Conservation (phyloP, 2,888 invertebrate genomes). For the Eremobia ochroleuca region DNA sequence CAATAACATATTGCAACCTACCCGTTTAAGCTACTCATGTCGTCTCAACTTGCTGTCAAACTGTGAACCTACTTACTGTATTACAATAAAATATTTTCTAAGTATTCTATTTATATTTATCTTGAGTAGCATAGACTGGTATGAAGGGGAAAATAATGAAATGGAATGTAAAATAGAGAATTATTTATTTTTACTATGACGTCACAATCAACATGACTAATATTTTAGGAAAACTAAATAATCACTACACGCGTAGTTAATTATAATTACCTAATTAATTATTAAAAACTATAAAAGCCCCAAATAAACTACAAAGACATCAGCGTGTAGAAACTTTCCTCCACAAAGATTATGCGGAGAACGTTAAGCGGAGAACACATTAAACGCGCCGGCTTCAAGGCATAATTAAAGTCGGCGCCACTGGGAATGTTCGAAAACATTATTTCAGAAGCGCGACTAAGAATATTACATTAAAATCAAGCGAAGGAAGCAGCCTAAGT, state of each 20-base stretch:
- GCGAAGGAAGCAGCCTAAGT: constrained; percentile 72
- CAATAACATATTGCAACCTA: too few relatives aligned
- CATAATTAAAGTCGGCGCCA: constrained; percentile 73
- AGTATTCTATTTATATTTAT: too few relatives aligned
- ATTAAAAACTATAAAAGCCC: constrained; percentile 38
- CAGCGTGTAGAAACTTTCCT: constrained; percentile 62
- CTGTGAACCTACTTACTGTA: too few relatives aligned
- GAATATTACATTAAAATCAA: constrained; percentile 79
- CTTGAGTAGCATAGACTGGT: neutral
- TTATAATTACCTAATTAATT: constrained; percentile 14
- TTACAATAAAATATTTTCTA: too few relatives aligned
- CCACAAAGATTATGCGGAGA: constrained; percentile 66
- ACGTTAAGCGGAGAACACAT: constrained; percentile 68
- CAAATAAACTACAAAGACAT: constrained; percentile 67
- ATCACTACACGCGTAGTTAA: neutral
- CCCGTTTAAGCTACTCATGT: too few relatives aligned
- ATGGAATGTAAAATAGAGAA: neutral
- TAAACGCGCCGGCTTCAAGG: constrained; percentile 67
- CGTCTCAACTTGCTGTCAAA: too few relatives aligned
- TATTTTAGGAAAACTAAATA: neutral
- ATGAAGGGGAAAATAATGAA: neutral
- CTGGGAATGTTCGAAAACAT: constrained; percentile 73
- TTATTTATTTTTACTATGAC: neutral
- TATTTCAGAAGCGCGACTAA: constrained; percentile 71
- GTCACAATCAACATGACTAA: neutral